These are phyloP conservation scores for Tamandua tetradactyla DNA, from an alignment of 2,797 vertebrate species.

Conservation along the genomic window DNA sequence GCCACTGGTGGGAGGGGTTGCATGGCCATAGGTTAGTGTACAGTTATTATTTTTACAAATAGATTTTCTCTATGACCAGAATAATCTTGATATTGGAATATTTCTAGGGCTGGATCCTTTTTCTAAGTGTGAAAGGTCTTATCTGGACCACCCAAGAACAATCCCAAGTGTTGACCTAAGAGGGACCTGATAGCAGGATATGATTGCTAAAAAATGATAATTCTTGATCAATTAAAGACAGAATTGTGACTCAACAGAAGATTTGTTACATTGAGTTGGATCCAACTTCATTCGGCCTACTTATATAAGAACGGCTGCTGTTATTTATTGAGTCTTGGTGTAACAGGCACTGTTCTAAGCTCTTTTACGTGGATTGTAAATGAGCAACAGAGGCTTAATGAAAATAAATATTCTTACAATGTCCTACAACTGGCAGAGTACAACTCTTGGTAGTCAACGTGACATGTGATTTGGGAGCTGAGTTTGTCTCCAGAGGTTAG, in stretches of 20 bases:
- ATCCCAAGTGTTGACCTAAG: not conserved
- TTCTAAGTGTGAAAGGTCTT: not conserved
- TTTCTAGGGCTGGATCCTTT: not conserved
- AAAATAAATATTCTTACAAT: not conserved
- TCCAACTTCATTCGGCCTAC: not conserved
- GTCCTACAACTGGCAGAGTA: not conserved
- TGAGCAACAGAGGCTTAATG: not conserved
- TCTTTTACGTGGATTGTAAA: not conserved
- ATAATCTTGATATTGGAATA: not conserved
- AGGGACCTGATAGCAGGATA: not conserved
- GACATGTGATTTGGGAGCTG: not conserved
- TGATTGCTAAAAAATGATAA: not conserved
- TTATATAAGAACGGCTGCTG: not conserved
- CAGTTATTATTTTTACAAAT: slow-evolving; percentile 22
- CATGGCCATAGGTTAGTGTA: not conserved
- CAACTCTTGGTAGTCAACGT: not conserved
- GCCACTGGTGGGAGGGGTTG: not conserved
- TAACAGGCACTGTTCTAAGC: not conserved
- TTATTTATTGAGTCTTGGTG: not conserved
- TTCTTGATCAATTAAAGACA: not conserved
- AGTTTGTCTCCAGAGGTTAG: not conserved
- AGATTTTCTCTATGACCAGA: not conserved
- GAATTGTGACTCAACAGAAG: not conserved
- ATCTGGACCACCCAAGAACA: not conserved
- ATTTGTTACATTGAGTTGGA: not conserved